A percentile compares a stretch with the other conserved stretches of the same genome.
Conservation (phyloP, 2,888 invertebrate genomes). For the Macrophya annulata region DNA sequence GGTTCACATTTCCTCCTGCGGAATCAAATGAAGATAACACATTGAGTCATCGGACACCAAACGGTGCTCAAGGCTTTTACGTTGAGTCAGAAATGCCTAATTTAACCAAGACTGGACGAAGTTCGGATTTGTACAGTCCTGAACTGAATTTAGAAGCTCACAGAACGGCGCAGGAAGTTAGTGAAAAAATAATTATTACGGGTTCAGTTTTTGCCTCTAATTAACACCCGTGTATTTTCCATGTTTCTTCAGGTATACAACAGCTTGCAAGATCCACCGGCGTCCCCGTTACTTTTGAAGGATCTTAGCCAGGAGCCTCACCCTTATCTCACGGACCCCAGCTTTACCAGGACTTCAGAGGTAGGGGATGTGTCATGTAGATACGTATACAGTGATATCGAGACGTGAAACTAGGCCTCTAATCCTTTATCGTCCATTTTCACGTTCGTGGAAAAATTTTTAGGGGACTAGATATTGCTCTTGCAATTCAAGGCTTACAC, state of each 20-base stretch:
- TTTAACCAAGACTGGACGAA: constrained; percentile 62
- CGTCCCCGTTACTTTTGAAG: constrained; percentile 74
- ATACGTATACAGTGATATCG: constrained; percentile 18
- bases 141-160: constrained; percentile 77
- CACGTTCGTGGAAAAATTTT: not conserved
- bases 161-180: constrained; percentile 76
- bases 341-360: constrained; percentile 77
- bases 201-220: not conserved
- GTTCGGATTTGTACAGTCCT: constrained; percentile 76
- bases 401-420: not conserved
- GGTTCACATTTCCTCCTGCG: constrained; percentile 68
- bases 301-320: constrained; percentile 72
- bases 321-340: constrained; percentile 74
- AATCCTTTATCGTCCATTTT: not conserved
- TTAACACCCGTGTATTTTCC: not conserved
- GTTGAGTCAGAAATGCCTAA: constrained; percentile 62
- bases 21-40: constrained; percentile 58
- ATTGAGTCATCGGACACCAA: constrained; percentile 35
- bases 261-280: constrained; percentile 77
- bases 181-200: not conserved
- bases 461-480: constrained; percentile 21
- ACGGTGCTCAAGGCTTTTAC: constrained; percentile 61
- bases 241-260: constrained; percentile 72
- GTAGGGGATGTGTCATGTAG: constrained; percentile 63
- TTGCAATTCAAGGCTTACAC: not conserved